A percentile compares a stretch with the other conserved stretches of the same genome.
phyloP scores from a whole-genome alignment of 2,888 invertebrate genomes.

The Ecdyonurus torrentis region DNA sequence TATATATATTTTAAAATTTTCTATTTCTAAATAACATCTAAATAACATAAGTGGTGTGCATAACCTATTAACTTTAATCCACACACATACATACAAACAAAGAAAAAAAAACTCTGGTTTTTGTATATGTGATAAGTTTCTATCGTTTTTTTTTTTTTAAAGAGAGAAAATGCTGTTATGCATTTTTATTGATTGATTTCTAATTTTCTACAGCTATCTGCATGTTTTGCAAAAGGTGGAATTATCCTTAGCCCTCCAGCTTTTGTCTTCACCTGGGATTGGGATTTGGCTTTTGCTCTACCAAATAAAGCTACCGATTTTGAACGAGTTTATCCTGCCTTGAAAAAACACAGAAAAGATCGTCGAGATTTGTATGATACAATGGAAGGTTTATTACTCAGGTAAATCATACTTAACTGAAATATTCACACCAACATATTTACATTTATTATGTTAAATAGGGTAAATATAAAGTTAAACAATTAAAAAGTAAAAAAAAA shows the following conservation, averaged over 20 bases:
- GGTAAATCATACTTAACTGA: neutral
- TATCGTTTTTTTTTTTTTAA: too few species aligned
- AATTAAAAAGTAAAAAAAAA: neutral
- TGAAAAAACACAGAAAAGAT: neutral
- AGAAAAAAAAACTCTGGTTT: too few species aligned
- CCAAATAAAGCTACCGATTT: slow-evolving; percentile 4
- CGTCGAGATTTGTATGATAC: neutral
- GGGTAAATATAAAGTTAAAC: slow-evolving; percentile 5
- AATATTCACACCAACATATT: neutral
- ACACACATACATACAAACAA: too few species aligned
- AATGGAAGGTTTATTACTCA: slow-evolving; percentile 1
- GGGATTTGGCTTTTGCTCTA: slow-evolving; percentile 5
- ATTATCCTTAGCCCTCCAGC: slow-evolving; percentile 5
- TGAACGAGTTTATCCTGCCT: neutral
- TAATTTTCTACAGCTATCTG: slow-evolving; percentile 5
- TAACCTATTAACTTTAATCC: too few species aligned
- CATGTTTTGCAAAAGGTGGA: slow-evolving; percentile 6
- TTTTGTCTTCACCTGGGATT: slow-evolving; percentile 8
- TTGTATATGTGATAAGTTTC: too few species aligned
- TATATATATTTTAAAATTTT: too few species aligned
- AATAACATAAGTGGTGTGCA: too few species aligned
- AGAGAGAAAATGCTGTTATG: too few species aligned
- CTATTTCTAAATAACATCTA: too few species aligned
- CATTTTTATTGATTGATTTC: too few species aligned
- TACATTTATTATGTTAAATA: too few species aligned